These are phyloP conservation scores for Apeltes quadracus DNA, from an alignment of 2,113 vertebrate genomes.

Conservation along the genomic window DNA sequence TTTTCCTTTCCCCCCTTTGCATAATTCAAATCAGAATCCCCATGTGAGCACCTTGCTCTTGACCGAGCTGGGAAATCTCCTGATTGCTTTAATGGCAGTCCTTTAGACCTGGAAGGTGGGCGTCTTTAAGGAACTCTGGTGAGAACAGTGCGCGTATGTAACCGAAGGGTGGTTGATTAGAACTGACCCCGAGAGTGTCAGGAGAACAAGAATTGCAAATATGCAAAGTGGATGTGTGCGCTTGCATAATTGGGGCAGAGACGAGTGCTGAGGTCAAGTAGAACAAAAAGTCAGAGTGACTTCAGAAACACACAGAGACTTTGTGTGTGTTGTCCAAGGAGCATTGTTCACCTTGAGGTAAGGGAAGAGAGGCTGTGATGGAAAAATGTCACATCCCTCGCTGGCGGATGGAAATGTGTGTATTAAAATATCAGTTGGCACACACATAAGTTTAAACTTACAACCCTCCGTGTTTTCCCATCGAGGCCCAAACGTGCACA, in stretches of 20 bases:
- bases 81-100: conserved; percentile 84
- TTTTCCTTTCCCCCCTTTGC: conserved; percentile 52
- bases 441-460: conserved; percentile 75
- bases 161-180: conserved; percentile 79
- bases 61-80: conserved; percentile 73
- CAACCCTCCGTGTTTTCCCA: conserved; percentile 34
- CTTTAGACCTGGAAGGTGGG: conserved; percentile 73
- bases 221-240: conserved; percentile 77
- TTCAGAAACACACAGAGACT: conserved; percentile 26
- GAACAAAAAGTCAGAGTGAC: conserved; percentile 71
- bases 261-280: conserved; percentile 71
- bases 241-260: conserved; percentile 86
- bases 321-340: conserved; percentile 41
- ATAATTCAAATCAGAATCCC: conserved; percentile 77
- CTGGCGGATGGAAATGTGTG: conserved; percentile 42
- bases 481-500: conserved; percentile 48
- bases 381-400: conserved; percentile 28
- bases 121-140: conserved; percentile 69
- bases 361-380: conserved; percentile 42
- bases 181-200: conserved; percentile 73
- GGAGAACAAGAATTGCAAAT: conserved; percentile 74
- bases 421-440: conserved; percentile 41
- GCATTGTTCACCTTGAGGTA: conserved; percentile 74
- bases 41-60: conserved; percentile 75
- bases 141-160: conserved; percentile 42